Percentiles rank a stretch among this genome's conserved stretches.
phyloP scores from a whole-genome alignment of 2,888 invertebrate genomes.

The Punctoribates punctum region DNA sequence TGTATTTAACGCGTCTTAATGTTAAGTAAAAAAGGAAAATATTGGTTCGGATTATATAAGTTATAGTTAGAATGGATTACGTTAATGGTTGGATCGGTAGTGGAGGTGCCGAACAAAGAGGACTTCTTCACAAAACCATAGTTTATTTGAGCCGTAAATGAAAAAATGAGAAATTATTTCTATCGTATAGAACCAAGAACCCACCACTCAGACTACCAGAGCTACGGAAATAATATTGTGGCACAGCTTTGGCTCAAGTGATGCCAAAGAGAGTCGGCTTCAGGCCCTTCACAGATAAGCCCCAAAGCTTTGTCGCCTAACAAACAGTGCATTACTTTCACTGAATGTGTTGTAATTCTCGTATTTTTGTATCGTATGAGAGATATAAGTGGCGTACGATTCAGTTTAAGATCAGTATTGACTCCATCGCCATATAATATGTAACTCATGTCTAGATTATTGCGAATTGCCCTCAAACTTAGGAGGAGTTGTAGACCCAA shows the following conservation, averaged over 20 bases:
- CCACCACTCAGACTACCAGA: not conserved
- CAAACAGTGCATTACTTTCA: not conserved
- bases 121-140: not conserved
- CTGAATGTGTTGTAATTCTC: not conserved
- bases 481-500: conserved; percentile 11
- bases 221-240: conserved; percentile 19
- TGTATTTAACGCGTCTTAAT: not conserved
- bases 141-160: not conserved
- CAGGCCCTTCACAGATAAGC: not conserved
- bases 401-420: not conserved
- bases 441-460: not conserved
- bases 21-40: not conserved
- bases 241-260: not conserved
- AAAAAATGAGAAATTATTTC: not conserved
- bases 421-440: not conserved
- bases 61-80: not conserved
- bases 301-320: not conserved
- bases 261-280: conserved; percentile 4
- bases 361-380: not conserved
- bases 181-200: no score
- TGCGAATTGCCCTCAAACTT: conserved; percentile 12
- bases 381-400: not conserved
- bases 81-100: not conserved
- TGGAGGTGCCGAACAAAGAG: not conserved
- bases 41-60: not conserved